Evolutionary conservation across 35 echinoderm and acorn worm genomes (phyloP), one percentile per base, ranked within the genome.

Genomic region (Eucidaris tribuloides): DNA sequence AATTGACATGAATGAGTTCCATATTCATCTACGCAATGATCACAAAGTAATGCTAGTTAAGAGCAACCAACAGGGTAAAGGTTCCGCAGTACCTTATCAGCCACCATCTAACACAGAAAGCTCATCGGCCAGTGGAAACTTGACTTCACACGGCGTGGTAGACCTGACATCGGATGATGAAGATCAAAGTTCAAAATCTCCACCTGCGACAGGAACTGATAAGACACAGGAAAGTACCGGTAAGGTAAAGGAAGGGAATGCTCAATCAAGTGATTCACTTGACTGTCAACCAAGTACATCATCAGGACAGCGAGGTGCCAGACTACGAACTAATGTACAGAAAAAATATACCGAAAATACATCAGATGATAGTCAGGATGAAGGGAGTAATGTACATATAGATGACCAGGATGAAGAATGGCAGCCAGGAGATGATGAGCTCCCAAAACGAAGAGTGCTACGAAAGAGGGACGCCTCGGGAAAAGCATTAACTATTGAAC

Each of bases 31-130:
- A 22, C 29, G 68, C 38, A 74, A n/a, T 14, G 68, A 41, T 35
- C 68, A 74, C 40, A 74, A 74, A 36, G 68, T 74, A 19, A 22
- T 74, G 4, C 37, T 74, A 40, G 68, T 74, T 14, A 74, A 74
- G n/a, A 74, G 40, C n/a, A 74, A 38, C n/a, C 35, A 20, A 17
- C 15, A 74, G 68, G 44, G 5, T 74, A 24, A 33, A 35, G 34
- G 13, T 74, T 22, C 1, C 44, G 41, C 38, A 42, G 37, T 42
- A 1, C 2, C 68, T 64, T 7, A 1, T 64, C 6, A 13, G 37
- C 28, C 30, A 34, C 30, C 11, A 32, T 11, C 13, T 64, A 32
- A 27, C 29, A 32, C 61, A 15, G 22, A 32, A 64, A 64, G 37
- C 7, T 2, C 29, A 7, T 17, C 1, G 37, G 3, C 27, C 5